Percentiles rank a stretch among this genome's conserved stretches.
Conservation (phyloP, 2,113 vertebrate species). For the Perca schrenkii region DNA sequence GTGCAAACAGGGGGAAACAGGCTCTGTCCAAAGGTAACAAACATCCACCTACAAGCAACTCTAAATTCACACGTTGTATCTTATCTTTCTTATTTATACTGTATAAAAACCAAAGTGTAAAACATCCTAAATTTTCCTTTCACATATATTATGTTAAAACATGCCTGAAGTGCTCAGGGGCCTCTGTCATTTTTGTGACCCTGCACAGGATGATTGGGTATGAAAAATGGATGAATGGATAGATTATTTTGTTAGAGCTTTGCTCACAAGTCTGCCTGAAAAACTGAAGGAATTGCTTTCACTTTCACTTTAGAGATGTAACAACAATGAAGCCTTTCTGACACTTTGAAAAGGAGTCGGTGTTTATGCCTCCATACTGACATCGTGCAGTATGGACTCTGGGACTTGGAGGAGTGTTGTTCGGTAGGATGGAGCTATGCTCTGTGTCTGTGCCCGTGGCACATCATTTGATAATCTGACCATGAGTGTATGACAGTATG, state of each 20-base stretch:
- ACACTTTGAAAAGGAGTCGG: background rate
- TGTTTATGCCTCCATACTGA: background rate
- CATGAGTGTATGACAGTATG: background rate
- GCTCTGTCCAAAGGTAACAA: background rate
- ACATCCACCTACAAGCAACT: too few relatives aligned
- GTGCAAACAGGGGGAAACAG: background rate
- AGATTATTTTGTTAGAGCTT: background rate
- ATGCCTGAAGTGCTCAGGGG: background rate
- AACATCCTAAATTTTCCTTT: background rate
- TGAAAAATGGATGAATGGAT: background rate
- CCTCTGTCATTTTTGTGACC: background rate
- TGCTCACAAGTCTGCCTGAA: background rate
- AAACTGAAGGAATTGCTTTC: background rate
- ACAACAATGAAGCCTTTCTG: background rate
- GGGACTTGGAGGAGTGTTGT: background rate
- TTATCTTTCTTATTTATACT: too few relatives aligned
- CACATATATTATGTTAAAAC: background rate
- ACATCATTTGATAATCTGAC: conserved; percentile 21
- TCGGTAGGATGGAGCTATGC: background rate
- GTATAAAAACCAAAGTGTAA: too few relatives aligned
- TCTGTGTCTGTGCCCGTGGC: background rate
- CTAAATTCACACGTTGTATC: too few relatives aligned
- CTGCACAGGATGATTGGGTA: background rate
- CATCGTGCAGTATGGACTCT: background rate
- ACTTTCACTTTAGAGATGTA: conserved; percentile 15